Conservation (phyloP, 1,140 invertebrate genomes). For the Polypedilum vanderplanki region DNA sequence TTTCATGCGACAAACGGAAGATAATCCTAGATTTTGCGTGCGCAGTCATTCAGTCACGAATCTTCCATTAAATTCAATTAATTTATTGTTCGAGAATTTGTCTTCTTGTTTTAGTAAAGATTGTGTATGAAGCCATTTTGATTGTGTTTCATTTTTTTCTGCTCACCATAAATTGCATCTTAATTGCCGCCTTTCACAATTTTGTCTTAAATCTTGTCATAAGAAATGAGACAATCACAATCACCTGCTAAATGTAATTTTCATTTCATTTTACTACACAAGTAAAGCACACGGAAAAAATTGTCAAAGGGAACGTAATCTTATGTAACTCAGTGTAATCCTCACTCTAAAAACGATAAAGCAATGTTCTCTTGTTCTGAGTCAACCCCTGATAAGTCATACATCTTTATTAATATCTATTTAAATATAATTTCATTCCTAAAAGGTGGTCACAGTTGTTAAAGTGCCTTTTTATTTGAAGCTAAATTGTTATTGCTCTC, state of each 20-base stretch:
- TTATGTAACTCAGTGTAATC: not conserved
- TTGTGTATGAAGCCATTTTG: not conserved
- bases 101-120: not conserved
- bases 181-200: not conserved
- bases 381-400: constrained; percentile 24
- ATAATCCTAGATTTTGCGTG: constrained; percentile 16
- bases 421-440: constrained; percentile 28
- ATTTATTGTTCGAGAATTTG: constrained; percentile 16
- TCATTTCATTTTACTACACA: not conserved
- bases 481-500: constrained; percentile 27
- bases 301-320: not conserved
- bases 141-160: not conserved
- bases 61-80: constrained; percentile 22
- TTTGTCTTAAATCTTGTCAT: not conserved
- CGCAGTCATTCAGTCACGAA: not conserved
- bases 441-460: constrained; percentile 28
- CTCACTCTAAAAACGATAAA: not conserved
- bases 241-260: constrained; percentile 17
- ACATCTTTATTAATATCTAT: constrained; percentile 27
- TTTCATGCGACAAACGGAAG: not conserved
- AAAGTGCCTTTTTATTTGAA: not conserved
- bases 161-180: not conserved
- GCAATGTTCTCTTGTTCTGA: not conserved
- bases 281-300: not conserved
- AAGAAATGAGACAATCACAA: not conserved